Evolutionary conservation across 2,888 invertebrate genomes (phyloP).

Genomic region (Thymelicus lineola): DNA sequence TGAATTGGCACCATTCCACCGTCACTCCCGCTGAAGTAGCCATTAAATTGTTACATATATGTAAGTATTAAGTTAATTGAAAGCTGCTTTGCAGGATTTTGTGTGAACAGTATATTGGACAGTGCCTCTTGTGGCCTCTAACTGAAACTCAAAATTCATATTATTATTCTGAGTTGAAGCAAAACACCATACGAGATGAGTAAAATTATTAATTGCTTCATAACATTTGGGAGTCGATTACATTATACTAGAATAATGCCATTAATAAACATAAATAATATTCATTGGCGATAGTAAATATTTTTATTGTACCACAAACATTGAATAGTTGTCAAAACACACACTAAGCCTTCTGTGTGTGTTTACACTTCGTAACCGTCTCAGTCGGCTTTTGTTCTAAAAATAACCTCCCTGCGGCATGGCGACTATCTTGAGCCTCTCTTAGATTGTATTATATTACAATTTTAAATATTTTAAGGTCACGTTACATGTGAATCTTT

Average conservation of each 20-base stretch:
- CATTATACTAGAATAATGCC: too few species aligned
- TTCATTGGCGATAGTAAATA: too few species aligned
- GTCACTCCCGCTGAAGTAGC: slow-evolving; percentile 19
- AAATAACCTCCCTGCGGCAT: slow-evolving; percentile 24
- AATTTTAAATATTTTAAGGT: slow-evolving; percentile 5
- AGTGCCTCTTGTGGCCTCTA: background rate
- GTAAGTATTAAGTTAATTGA: too few species aligned
- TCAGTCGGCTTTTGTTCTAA: slow-evolving; percentile 23
- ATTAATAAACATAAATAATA: too few species aligned
- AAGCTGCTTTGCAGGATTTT: too few species aligned
- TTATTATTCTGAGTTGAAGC: background rate
- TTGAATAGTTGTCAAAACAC: background rate
- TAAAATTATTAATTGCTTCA: too few species aligned
- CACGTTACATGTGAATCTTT: slow-evolving; percentile 1
- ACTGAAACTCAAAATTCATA: background rate
- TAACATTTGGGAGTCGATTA: too few species aligned
- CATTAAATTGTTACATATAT: slow-evolving; percentile 12
- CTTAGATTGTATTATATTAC: background rate
- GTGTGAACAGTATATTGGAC: too few species aligned
- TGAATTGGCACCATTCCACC: slow-evolving; percentile 39
- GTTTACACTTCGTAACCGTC: slow-evolving; percentile 20
- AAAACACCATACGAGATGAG: too few species aligned
- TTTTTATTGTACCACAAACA: background rate
- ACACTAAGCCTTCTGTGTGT: slow-evolving; percentile 6
- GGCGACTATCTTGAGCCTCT: slow-evolving; percentile 1